Percentiles rank a stretch among this genome's conserved stretches.
phyloP scores from a whole-genome alignment of 2,797 vertebrate genomes.

The Chelon labrosus region DNA sequence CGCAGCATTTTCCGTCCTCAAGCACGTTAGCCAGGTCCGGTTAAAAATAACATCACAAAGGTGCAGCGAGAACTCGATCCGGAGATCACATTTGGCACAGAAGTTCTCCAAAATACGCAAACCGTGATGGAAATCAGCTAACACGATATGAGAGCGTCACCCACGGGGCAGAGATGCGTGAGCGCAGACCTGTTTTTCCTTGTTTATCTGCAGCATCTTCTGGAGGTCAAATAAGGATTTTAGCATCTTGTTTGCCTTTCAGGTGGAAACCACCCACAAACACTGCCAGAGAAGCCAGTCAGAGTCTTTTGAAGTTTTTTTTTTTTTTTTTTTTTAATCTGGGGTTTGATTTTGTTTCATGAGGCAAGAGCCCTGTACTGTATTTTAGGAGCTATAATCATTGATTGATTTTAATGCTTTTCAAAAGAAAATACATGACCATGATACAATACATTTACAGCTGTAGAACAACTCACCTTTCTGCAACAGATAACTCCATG shows the following conservation, averaged over 20 bases:
- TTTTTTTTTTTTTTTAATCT: too few relatives aligned
- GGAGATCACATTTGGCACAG: background rate
- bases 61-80: background rate
- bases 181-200: slow-evolving; percentile 23
- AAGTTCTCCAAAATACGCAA: slow-evolving; percentile 17
- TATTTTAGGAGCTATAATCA: too few relatives aligned
- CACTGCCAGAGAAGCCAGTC: background rate
- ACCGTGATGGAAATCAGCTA: slow-evolving; percentile 26
- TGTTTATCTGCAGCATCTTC: slow-evolving; percentile 20
- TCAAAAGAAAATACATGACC: too few relatives aligned
- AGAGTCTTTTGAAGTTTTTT: background rate
- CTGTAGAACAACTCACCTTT: too few relatives aligned
- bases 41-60: slow-evolving; percentile 9
- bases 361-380: too few relatives aligned
- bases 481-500: too few relatives aligned
- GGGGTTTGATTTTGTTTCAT: too few relatives aligned
- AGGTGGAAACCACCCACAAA: slow-evolving; percentile 17
- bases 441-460: too few relatives aligned
- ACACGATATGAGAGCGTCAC: slow-evolving; percentile 21
- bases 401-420: too few relatives aligned
- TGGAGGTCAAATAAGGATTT: slow-evolving; percentile 30
- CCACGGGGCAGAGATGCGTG: slow-evolving; percentile 5
- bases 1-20: background rate
- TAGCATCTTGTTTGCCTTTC: slow-evolving; percentile 5
- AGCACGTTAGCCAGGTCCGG: background rate